Evolutionary conservation across 2,888 invertebrate species (phyloP).

Genomic region (Yponomeuta plumbellus): DNA sequence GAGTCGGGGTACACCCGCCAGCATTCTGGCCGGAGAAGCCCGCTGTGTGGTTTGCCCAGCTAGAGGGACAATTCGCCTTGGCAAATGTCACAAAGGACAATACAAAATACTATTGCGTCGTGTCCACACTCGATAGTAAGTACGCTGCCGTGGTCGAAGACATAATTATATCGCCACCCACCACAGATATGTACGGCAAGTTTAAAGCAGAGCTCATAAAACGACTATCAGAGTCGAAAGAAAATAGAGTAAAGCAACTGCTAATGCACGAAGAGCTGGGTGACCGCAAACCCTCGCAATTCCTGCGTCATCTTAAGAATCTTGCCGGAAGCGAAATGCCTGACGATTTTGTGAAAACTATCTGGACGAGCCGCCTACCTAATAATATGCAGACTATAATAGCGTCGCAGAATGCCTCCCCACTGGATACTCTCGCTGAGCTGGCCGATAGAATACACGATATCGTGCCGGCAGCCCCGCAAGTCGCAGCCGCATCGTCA

Average conservation of each 20-base stretch:
- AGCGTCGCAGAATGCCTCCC: neutral
- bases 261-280: constrained; percentile 11
- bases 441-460: neutral
- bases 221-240: constrained; percentile 14
- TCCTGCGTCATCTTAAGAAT: constrained; percentile 16
- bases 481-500: too few species aligned
- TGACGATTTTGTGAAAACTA: constrained; percentile 8
- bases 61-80: too few species aligned
- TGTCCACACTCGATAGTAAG: too few species aligned
- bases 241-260: constrained; percentile 10
- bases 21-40: too few species aligned
- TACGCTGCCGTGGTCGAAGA: too few species aligned
- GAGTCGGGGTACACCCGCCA: too few species aligned
- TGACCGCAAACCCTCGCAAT: constrained; percentile 17
- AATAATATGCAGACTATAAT: neutral
- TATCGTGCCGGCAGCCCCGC: neutral
- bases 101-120: too few species aligned
- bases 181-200: neutral
- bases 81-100: too few species aligned
- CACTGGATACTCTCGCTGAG: neutral
- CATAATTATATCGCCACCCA: too few species aligned
- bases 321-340: constrained; percentile 13
- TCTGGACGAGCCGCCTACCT: constrained; percentile 15
- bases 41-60: too few species aligned
- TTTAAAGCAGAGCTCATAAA: constrained; percentile 18